Base-by-base conservation (phyloP, 2,888 invertebrate genomes). In the Dione vanillae region DNA sequence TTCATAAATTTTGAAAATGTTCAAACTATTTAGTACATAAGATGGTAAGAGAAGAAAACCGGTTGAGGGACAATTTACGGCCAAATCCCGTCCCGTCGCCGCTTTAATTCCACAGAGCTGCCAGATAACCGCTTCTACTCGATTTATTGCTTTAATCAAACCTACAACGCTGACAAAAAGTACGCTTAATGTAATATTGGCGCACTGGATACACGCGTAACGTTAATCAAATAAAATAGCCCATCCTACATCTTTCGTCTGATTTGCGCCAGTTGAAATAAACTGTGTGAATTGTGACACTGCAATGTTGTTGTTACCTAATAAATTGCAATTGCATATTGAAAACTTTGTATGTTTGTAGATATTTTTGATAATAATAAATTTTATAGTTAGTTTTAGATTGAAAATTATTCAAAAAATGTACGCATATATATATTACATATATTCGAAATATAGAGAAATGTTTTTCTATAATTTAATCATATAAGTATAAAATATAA, bases 71-170 rank as follows among this genome's bases (percentile, higher is more conserved):
- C 87, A 89, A 90, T 90, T 90, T 90, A 90, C 87, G 88, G 84
- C 78, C 77, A 82, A 85, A 83, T 85, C 85, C 82, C 78, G 82
- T 80, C 77, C 83, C 84, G 88, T 87, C 85, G 80, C 80, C 84
- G 85, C 83, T 85, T 87, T 87, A 89, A 89, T 88, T 88, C 85
- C 78, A 75, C 83, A 78, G 81, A 80, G 79, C 79, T 80, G 80
- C 83, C 83, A 85, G 90, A 90, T 90, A 91, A 87, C 87, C 81
- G 83, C 78, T 78, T 79, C 78, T 75, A 75, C 79, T 80, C 86
- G 84, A 90, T 91, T 91, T 91, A 90, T 90, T 83, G 83, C 87
- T 88, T 90, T 91, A 90, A 91, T 91, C 89, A 90, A 90, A 89
- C 85, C 82, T 82, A 82, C 83, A 83, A 84, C 85, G 49, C 85